phyloP scores from a whole-genome alignment of 2,888 invertebrate genomes.

The Biston stratarius region DNA sequence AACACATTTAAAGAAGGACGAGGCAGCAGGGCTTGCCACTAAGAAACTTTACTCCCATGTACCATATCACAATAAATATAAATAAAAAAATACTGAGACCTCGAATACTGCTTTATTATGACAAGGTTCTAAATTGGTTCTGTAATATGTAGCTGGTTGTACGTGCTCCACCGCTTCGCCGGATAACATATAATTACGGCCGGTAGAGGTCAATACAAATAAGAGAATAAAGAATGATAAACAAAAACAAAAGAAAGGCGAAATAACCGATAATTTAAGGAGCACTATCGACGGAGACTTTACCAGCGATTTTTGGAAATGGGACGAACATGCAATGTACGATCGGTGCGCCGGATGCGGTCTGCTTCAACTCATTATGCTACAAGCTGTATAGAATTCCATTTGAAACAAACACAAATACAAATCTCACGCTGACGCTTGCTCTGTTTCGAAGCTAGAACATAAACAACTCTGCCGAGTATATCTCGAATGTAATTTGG shows the following conservation, averaged over 20 bases:
- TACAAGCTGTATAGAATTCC: constrained; percentile 5
- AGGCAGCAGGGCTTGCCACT: constrained; percentile 52
- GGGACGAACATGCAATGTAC: constrained; percentile 72
- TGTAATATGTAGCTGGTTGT: constrained; percentile 43
- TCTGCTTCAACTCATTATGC: constrained; percentile 38
- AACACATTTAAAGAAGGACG: constrained; percentile 80
- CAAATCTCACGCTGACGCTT: constrained; percentile 40
- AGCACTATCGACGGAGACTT: constrained; percentile 68
- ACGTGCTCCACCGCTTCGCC: constrained; percentile 68
- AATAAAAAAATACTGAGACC: not conserved
- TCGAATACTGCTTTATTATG: constrained; percentile 2
- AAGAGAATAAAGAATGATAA: constrained; percentile 74
- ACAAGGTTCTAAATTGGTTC: constrained; percentile 14
- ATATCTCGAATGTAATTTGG: constrained; percentile 58
- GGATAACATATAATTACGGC: constrained; percentile 78
- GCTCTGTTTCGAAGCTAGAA: constrained; percentile 13
- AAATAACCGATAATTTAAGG: constrained; percentile 81
- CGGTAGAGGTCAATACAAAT: constrained; percentile 83
- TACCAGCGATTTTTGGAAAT: constrained; percentile 69
- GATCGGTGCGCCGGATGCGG: constrained; percentile 54
- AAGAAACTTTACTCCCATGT: constrained; percentile 3
- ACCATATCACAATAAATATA: constrained; percentile 15
- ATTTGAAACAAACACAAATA: not conserved
- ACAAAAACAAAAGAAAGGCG: constrained; percentile 81
- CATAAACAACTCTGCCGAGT: constrained; percentile 60